These are phyloP conservation scores for Pediacus dermestoides DNA, from an alignment of 2,888 invertebrate genomes.

Conservation along the genomic window DNA sequence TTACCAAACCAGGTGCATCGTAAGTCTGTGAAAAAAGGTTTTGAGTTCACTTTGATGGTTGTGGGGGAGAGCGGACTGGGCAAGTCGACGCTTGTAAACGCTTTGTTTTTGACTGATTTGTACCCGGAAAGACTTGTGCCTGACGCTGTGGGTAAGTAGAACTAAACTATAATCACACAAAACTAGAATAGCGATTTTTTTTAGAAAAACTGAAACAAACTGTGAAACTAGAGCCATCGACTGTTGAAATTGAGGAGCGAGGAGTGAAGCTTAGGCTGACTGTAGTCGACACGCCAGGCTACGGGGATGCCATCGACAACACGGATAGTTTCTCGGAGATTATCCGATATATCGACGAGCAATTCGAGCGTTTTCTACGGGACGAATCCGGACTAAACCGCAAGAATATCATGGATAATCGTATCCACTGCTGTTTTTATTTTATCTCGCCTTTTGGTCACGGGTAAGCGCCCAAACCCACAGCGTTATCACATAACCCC, in stretches of 20 bases:
- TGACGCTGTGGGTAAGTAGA: slow-evolving; percentile 72
- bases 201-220: slow-evolving; percentile 88
- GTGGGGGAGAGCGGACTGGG: slow-evolving; percentile 81
- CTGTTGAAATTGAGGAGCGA: slow-evolving; percentile 93
- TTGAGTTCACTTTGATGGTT: slow-evolving; percentile 97
- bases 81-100: slow-evolving; percentile 94
- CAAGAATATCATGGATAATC: slow-evolving; percentile 93
- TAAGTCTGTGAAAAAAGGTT: slow-evolving; percentile 96
- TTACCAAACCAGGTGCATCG: slow-evolving; percentile 95
- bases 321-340: slow-evolving; percentile 92
- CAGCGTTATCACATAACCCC: not conserved
- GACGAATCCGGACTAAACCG: slow-evolving; percentile 95
- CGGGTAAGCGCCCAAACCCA: slow-evolving; percentile 60
- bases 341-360: slow-evolving; percentile 95
- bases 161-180: slow-evolving; percentile 6
- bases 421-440: slow-evolving; percentile 97
- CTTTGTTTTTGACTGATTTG: slow-evolving; percentile 88
- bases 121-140: slow-evolving; percentile 90
- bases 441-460: slow-evolving; percentile 97
- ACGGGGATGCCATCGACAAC: slow-evolving; percentile 92
- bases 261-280: slow-evolving; percentile 91
- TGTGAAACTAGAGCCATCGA: slow-evolving; percentile 90
- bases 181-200: slow-evolving; percentile 13
- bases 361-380: slow-evolving; percentile 86
- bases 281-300: slow-evolving; percentile 94